Evolutionary conservation across 1,140 invertebrate genomes (phyloP).

Genomic region (Battus philenor): DNA sequence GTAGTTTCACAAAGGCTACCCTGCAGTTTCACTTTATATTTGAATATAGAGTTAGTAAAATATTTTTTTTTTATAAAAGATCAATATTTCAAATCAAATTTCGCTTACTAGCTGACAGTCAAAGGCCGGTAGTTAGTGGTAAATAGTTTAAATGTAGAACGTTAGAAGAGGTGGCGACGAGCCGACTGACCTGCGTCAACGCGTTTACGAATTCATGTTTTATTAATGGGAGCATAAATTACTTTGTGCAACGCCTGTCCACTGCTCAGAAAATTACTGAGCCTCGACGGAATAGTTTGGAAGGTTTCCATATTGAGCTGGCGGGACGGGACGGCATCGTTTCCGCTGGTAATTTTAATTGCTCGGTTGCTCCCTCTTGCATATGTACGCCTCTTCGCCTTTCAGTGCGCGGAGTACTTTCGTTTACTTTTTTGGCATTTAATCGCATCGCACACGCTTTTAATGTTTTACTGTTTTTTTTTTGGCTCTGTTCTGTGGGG

Average conservation of each 20-base stretch:
- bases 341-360: conserved; percentile 23
- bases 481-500: conserved; percentile 17
- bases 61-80: no score
- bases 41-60: no score
- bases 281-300: conserved; percentile 30
- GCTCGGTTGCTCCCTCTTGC: conserved; percentile 12
- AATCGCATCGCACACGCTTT: conserved; percentile 10
- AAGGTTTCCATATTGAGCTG: conserved; percentile 27
- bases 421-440: conserved; percentile 8
- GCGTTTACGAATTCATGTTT: conserved; percentile 44
- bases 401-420: not conserved
- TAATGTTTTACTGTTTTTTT: conserved; percentile 17
- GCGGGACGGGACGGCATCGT: conserved; percentile 8
- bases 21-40: no score
- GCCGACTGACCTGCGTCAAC: conserved; percentile 24
- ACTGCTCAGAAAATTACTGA: conserved; percentile 33
- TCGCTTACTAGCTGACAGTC: no score
- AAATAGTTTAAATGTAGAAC: conserved; percentile 41
- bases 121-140: no score
- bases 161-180: conserved; percentile 4
- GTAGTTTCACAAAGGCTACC: no score
- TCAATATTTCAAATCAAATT: no score
- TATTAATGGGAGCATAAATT: conserved; percentile 47
- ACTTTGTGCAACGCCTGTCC: conserved; percentile 33
- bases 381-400: conserved; percentile 12